Conservation (phyloP, 2,797 vertebrate species). For the Falco novaeseelandiae region DNA sequence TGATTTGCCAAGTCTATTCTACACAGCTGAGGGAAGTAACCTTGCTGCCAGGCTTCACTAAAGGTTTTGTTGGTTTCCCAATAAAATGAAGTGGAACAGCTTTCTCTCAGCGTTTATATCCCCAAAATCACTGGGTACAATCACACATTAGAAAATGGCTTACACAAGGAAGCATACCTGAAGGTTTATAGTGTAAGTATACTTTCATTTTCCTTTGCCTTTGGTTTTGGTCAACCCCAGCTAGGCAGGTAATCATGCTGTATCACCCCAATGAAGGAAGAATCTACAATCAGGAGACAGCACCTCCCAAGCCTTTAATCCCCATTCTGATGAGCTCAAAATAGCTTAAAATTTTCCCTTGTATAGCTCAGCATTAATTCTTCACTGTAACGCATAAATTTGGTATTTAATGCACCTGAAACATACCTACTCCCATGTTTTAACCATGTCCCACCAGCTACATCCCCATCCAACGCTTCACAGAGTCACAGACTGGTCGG, state of each 20-base stretch:
- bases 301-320: not conserved
- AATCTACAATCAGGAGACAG: not conserved
- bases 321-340: not conserved
- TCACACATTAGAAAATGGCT: not conserved
- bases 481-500: no score
- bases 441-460: not conserved
- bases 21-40: not conserved
- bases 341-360: not conserved
- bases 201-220: not conserved
- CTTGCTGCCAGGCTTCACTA: not conserved
- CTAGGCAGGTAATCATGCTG: fast-evolving
- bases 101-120: not conserved
- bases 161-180: not conserved
- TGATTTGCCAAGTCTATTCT: not conserved
- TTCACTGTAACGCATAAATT: not conserved
- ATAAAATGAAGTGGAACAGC: not conserved
- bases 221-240: not conserved
- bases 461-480: not conserved
- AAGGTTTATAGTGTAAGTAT: not conserved
- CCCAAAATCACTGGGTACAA: not conserved
- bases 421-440: not conserved
- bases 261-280: not conserved
- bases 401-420: not conserved
- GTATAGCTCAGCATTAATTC: not conserved
- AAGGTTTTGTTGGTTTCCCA: not conserved